Percentiles rank a stretch among this genome's conserved stretches.
Evolutionary conservation across 1,140 invertebrate genomes (phyloP).

Genomic region (Manduca sexta): DNA sequence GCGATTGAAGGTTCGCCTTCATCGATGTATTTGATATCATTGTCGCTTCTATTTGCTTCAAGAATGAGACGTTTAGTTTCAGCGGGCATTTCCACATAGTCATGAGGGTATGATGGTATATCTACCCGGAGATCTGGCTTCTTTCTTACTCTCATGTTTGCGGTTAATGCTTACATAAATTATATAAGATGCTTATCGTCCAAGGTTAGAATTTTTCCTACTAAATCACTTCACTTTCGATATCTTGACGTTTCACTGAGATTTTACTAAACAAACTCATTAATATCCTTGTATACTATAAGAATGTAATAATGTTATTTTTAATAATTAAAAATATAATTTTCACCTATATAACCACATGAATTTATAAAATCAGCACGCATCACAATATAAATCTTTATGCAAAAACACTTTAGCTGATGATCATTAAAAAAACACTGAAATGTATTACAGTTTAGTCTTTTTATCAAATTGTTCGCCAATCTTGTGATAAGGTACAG

Average conservation of each 20-base stretch:
- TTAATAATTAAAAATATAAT: too few relatives aligned
- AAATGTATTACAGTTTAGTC: too few relatives aligned
- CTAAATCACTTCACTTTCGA: constrained; percentile 2
- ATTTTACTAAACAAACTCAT: not conserved
- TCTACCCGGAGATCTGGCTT: constrained; percentile 50
- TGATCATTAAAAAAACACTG: too few relatives aligned
- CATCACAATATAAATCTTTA: too few relatives aligned
- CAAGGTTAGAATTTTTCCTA: constrained; percentile 3
- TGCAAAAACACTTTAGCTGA: too few relatives aligned
- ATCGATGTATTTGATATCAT: constrained; percentile 39
- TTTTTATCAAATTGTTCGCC: constrained; percentile 1
- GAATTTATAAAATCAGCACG: too few relatives aligned
- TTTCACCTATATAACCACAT: too few relatives aligned
- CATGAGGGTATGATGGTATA: constrained; percentile 52
- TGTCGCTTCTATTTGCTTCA: constrained; percentile 28
- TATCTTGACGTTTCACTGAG: not conserved
- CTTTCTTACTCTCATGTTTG: constrained; percentile 45
- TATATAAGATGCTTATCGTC: too few relatives aligned
- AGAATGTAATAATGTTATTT: not conserved
- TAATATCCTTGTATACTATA: not conserved
- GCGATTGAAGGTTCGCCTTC: constrained; percentile 17
- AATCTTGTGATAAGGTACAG: not conserved
- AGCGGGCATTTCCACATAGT: constrained; percentile 57
- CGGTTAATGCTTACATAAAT: constrained; percentile 8
- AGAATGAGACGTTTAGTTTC: constrained; percentile 20